phyloP scores from a whole-genome alignment of 2,113 vertebrate genomes.

The Bubalus kerabau region DNA sequence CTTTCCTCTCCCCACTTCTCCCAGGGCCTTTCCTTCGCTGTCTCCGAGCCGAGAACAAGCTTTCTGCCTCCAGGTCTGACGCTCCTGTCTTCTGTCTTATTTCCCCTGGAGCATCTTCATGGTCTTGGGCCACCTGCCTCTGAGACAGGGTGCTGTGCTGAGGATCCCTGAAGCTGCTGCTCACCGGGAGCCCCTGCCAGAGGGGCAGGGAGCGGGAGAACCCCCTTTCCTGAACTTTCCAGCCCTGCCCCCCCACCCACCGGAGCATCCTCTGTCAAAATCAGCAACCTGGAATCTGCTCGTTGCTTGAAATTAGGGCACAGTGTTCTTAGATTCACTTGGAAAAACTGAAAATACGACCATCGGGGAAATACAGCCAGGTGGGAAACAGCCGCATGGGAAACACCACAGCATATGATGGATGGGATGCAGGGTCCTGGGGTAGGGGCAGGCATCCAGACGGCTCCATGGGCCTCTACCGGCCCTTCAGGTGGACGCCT shows the following conservation, averaged over 20 bases:
- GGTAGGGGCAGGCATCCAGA: accelerated
- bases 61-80: neutral
- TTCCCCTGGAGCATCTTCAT: neutral
- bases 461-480: accelerated
- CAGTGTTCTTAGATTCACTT: neutral
- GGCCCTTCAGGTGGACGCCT: accelerated
- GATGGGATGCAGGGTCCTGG: accelerated
- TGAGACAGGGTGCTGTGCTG: neutral
- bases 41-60: neutral
- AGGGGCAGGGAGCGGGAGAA: neutral
- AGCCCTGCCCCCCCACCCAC: accelerated
- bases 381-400: accelerated
- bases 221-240: neutral
- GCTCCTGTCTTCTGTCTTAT: neutral
- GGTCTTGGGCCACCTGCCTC: neutral
- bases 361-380: neutral
- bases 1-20: neutral
- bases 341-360: neutral
- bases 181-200: neutral
- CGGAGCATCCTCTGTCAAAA: accelerated
- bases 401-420: neutral
- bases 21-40: neutral
- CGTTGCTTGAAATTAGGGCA: neutral
- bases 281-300: no score
- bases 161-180: neutral